phyloP scores from a whole-genome alignment of 1,140 invertebrate genomes.

The Achatina immaculata region DNA sequence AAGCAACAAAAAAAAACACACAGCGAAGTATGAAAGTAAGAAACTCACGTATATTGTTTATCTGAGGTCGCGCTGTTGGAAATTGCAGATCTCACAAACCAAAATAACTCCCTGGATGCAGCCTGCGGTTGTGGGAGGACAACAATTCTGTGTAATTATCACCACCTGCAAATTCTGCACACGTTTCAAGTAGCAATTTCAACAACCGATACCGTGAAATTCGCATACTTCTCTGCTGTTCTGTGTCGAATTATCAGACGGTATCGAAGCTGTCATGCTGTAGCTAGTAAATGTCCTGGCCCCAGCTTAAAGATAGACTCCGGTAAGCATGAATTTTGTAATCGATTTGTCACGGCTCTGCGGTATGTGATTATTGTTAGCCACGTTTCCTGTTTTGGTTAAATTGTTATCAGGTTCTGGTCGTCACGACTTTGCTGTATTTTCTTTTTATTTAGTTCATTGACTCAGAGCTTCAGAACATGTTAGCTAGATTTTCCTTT shows the following conservation, averaged over 20 bases:
- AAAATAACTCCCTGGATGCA: neutral
- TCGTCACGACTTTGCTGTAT: neutral
- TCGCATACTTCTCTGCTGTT: neutral
- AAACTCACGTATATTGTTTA: neutral
- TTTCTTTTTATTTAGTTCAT: neutral
- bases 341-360: conserved; percentile 2
- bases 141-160: neutral
- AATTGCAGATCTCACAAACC: neutral
- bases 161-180: neutral
- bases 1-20: too few relatives aligned
- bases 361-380: neutral
- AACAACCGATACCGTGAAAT: neutral
- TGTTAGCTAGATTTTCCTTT: too few relatives aligned
- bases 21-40: too few relatives aligned
- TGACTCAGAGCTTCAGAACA: too few relatives aligned
- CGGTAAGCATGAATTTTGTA: neutral
- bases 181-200: neutral
- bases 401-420: neutral
- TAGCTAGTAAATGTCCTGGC: neutral
- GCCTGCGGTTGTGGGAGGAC: neutral
- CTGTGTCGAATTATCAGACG: too few relatives aligned
- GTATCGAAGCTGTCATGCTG: neutral
- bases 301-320: neutral
- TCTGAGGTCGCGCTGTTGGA: neutral
- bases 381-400: too few relatives aligned